Base-by-base conservation (phyloP, 2,888 invertebrate species). In the Linnaemya tessellans region DNA sequence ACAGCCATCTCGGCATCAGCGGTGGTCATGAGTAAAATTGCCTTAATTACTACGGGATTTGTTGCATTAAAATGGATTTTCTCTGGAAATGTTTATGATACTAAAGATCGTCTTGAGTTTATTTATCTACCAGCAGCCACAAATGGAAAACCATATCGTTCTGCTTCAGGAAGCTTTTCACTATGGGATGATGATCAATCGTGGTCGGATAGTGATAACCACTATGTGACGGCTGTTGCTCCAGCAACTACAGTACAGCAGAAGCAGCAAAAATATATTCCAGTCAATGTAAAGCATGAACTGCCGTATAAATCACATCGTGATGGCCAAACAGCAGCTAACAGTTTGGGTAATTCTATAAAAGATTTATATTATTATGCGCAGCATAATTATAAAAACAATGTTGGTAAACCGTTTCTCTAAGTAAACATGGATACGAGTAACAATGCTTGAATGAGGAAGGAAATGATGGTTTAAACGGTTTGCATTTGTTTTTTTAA, bases 1-100 rank as follows among this genome's bases (percentile, higher is more conserved):
- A 95, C 96, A 0, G 94, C 96, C 54, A 91, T 96, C 67, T 95
- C 96, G 25, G 94, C 95, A 84, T 90, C 92, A 18, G 91, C 92
- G 7, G 91, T 92, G 87, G 88, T 92, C 35, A 90, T 92, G 89
- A 91, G 91, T 56, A 92, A 92, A 89, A 89, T 92, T 43, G 92
- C 92, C 1, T 82, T 92, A 51, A 86, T 90, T 10, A 88, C 90
- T 13, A 90, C 92, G 1, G 90, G 89, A 5, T 49, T 92, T 0
- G 46, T 92, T 81, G 91, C 90, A 10, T 54, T 92, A 7, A 92
- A 90, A 84, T 92, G 90, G 87, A 88, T 92, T 49, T 74, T 92
- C 9, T 87, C 89, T 9, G 84, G 80, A 11, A 22, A 58, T 25
- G 58, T 75, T 20, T 80, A 62, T 35, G 87, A 75, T 43, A 67